Evolutionary conservation across 2,113 vertebrate species (phyloP).

Genomic region (Rhodinocichla rosea): DNA sequence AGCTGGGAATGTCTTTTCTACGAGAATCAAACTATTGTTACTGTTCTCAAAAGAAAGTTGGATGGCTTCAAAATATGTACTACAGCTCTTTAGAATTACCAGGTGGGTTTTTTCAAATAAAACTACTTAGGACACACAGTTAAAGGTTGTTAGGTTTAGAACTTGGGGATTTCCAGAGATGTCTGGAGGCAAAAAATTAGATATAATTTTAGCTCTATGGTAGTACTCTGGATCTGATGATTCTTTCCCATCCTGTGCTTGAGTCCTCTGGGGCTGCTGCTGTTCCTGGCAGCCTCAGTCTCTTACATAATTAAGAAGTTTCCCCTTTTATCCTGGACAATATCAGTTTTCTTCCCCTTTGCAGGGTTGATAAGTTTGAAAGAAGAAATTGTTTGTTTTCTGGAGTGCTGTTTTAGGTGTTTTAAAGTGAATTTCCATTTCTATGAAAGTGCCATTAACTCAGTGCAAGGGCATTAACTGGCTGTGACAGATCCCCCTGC

Average conservation of each 20-base stretch:
- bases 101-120: neutral
- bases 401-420: neutral
- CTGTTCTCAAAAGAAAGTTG: neutral
- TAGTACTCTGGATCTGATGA: neutral
- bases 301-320: neutral
- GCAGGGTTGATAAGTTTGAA: neutral
- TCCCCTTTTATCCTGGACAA: neutral
- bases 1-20: neutral
- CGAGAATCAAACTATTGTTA: neutral
- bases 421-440: neutral
- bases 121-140: neutral
- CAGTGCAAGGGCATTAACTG: neutral
- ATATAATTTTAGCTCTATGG: neutral
- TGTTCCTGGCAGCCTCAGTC: neutral
- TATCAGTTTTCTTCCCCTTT: neutral
- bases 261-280: neutral
- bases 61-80: neutral
- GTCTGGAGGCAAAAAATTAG: neutral
- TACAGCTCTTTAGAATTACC: neutral
- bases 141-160: neutral
- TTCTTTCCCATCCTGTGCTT: neutral
- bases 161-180: slow-evolving; percentile 19
- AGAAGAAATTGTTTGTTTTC: neutral
- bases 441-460: neutral
- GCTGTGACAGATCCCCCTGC: neutral